Base-by-base conservation (phyloP, 2,113 vertebrate genomes). In the Monopterus albus region DNA sequence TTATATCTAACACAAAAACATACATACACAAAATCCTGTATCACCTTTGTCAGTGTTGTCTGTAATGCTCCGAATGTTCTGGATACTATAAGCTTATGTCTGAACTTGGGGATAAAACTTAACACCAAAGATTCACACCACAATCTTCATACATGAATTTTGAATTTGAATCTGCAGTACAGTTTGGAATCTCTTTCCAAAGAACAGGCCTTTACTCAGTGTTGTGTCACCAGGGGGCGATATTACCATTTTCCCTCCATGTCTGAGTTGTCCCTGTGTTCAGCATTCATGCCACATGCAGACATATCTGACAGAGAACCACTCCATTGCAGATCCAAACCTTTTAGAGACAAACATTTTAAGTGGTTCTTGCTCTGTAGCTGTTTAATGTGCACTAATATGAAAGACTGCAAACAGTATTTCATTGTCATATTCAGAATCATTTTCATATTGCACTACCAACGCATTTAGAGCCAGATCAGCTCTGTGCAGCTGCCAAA, bases 171-270 rank as follows among this genome's bases (percentile, higher is more conserved):
- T 31, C 36, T 9, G 26, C 20, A 62, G 18, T 11, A 6, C 26
- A 60, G 15, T 52, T 71, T 40, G 13, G 12, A 26, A 21, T 28
- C 6, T 49, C 18, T 52, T 31, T 72, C 1, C 47, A 17, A 58
- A 21, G 29, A 2, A 52, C 1, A 57, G 50, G 12, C 43, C 1
- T 25, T 62, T 66, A 60, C 29, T 42, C 13, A 6, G 56, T 36
- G 1, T 38, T 38, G 1, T 13, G 75, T 67, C 89, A 86, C 75
- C 75, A 90, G 87, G 87, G 88, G 88, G 89, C 85, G 79, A 66
- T 81, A 14, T 88, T 78, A 83, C 72, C 85, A 70, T 87, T 72
- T 82, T 63, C n/a, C n/a, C n/a, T n/a, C n/a, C n/a, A n/a, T n/a
- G n/a, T n/a, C n/a, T n/a, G n/a, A n/a, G n/a, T n/a, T 6, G 43